These are phyloP conservation scores for Propithecus coquereli DNA, from an alignment of 2,113 vertebrate species.

Conservation along the genomic window DNA sequence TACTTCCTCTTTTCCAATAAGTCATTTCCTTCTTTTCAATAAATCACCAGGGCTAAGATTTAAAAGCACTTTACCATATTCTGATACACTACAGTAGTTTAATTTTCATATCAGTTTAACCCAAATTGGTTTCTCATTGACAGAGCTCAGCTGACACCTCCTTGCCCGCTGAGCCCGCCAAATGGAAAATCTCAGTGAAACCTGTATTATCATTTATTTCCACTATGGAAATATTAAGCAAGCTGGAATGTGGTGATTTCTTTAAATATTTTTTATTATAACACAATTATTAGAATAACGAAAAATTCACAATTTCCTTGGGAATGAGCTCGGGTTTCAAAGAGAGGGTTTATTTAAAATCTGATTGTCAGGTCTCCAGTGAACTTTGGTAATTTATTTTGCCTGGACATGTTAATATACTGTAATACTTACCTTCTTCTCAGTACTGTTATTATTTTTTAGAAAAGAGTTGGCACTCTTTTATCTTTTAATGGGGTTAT, in stretches of 20 bases:
- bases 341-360: slow-evolving; percentile 1
- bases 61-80: slow-evolving; percentile 41
- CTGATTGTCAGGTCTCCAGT: neutral
- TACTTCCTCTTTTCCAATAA: slow-evolving; percentile 52
- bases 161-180: slow-evolving; percentile 31
- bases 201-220: slow-evolving; percentile 13
- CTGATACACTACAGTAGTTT: slow-evolving; percentile 58
- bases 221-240: slow-evolving; percentile 24
- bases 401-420: neutral
- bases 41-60: slow-evolving; percentile 61
- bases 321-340: neutral
- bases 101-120: slow-evolving; percentile 58
- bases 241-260: slow-evolving; percentile 1
- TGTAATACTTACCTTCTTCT: neutral
- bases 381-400: neutral
- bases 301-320: neutral
- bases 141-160: slow-evolving; percentile 32
- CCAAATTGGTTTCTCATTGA: slow-evolving; percentile 59
- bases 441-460: neutral
- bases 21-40: slow-evolving; percentile 54
- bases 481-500: neutral
- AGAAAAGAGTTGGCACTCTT: neutral
- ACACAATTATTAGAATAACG: slow-evolving; percentile 22
- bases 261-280: slow-evolving; percentile 23
- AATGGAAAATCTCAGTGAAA: slow-evolving; percentile 47